Conservation (phyloP, 2,113 vertebrate species). For the Ibidorhyncha struthersii region DNA sequence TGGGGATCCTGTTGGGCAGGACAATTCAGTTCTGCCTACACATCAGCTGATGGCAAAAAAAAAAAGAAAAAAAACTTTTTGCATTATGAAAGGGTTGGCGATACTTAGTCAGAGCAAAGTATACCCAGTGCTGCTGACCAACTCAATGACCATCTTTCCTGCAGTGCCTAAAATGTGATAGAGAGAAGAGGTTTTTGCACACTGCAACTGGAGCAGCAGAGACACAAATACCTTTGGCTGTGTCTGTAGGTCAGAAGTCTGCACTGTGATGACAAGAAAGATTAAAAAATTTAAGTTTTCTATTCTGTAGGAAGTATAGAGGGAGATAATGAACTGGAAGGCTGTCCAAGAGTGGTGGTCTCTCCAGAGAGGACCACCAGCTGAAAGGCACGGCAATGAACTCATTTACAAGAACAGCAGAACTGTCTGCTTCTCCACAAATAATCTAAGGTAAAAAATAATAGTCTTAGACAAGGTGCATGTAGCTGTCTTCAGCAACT, state of each 20-base stretch:
- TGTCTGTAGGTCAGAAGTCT: neutral
- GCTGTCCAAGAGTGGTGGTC: neutral
- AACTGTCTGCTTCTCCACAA: neutral
- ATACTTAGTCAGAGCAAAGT: neutral
- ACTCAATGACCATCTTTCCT: neutral
- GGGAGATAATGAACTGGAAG: neutral
- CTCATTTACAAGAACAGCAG: neutral
- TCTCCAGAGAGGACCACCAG: neutral
- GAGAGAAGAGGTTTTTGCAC: neutral
- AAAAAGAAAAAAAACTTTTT: neutral
- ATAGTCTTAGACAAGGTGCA: neutral
- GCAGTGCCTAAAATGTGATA: neutral
- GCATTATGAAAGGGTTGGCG: neutral
- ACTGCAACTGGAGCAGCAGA: neutral
- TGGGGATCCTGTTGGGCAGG: neutral
- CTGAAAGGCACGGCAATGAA: neutral
- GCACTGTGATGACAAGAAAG: neutral
- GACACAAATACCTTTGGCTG: neutral
- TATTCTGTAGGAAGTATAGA: neutral
- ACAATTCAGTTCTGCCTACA: neutral
- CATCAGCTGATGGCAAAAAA: neutral
- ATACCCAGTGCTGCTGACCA: neutral
- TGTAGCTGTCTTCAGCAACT: neutral
- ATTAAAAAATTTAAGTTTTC: neutral
- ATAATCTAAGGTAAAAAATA: neutral